Conservation (phyloP, 2,113 vertebrate genomes). For the Cheilinus undulatus region DNA sequence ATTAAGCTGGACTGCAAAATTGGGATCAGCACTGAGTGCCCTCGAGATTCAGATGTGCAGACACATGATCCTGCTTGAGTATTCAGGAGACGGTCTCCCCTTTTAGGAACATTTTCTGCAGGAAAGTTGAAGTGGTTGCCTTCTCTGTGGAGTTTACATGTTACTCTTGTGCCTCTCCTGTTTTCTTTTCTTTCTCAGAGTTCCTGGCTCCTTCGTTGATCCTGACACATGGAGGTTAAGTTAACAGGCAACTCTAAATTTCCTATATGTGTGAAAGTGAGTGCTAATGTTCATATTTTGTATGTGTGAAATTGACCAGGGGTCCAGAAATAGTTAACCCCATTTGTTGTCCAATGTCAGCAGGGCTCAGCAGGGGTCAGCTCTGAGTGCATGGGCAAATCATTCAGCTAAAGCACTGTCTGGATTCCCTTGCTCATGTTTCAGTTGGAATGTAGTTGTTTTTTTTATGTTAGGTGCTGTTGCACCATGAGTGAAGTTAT, state of each 20-base stretch:
- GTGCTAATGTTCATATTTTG: neutral
- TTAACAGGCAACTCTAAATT: neutral
- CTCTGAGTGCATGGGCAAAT: too few relatives aligned
- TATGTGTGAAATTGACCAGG: too few relatives aligned
- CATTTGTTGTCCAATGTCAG: too few relatives aligned
- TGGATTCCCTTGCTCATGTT: too few relatives aligned
- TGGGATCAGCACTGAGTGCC: conserved; percentile 20
- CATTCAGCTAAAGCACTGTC: too few relatives aligned
- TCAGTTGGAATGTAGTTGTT: too few relatives aligned
- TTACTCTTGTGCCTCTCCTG: too few relatives aligned
- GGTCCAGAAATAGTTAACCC: too few relatives aligned
- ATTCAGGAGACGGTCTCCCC: neutral
- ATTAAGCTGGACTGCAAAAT: conserved; percentile 30
- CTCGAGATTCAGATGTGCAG: neutral
- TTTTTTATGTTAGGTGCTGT: too few relatives aligned
- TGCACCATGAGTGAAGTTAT: too few relatives aligned
- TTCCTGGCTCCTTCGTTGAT: neutral
- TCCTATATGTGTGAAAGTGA: neutral
- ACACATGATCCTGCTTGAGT: neutral
- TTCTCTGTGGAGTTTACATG: neutral
- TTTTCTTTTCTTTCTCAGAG: too few relatives aligned
- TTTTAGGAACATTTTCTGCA: neutral
- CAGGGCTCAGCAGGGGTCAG: too few relatives aligned
- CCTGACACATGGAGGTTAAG: neutral
- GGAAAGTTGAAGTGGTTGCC: neutral